Conservation (phyloP, 1,140 invertebrate species). For the Drosophila orosa region DNA sequence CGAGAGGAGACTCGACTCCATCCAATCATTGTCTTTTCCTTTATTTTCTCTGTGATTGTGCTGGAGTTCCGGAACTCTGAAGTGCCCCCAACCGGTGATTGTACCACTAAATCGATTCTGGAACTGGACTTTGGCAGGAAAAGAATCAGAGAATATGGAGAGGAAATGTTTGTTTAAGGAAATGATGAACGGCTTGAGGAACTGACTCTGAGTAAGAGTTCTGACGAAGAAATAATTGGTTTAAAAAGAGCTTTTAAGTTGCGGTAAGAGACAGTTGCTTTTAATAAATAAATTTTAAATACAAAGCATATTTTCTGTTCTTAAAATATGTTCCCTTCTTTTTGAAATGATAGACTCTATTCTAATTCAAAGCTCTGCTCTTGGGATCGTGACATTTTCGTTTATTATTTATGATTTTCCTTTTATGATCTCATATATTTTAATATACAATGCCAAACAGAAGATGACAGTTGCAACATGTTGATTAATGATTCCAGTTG, state of each 20-base stretch:
- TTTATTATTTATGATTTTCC: not conserved
- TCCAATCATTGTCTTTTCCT: constrained; percentile 14
- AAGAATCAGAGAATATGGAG: not conserved
- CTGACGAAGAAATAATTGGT: constrained; percentile 6
- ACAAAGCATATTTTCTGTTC: not conserved
- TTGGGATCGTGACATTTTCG: too few relatives aligned
- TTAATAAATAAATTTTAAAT: not conserved
- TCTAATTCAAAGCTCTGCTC: not conserved
- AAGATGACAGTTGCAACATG: constrained; percentile 16
- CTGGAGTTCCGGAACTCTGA: constrained; percentile 30
- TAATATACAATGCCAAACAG: not conserved
- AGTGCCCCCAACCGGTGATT: constrained; percentile 23
- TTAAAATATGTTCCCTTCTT: not conserved
- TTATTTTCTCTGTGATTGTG: constrained; percentile 64
- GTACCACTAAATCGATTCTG: constrained; percentile 29
- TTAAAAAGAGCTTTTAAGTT: not conserved
- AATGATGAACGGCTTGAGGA: not conserved
- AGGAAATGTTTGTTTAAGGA: constrained; percentile 15
- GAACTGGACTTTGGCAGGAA: constrained; percentile 16
- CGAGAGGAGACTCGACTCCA: not conserved
- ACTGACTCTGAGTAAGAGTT: not conserved
- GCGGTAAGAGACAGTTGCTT: not conserved
- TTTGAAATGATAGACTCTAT: not conserved
- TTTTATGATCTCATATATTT: constrained; percentile 6
- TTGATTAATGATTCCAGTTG: constrained; percentile 21